Evolutionary conservation across 2,888 invertebrate species (phyloP), one percentile per base, ranked within the genome.

Genomic region (Eupeodes latifasciatus): DNA sequence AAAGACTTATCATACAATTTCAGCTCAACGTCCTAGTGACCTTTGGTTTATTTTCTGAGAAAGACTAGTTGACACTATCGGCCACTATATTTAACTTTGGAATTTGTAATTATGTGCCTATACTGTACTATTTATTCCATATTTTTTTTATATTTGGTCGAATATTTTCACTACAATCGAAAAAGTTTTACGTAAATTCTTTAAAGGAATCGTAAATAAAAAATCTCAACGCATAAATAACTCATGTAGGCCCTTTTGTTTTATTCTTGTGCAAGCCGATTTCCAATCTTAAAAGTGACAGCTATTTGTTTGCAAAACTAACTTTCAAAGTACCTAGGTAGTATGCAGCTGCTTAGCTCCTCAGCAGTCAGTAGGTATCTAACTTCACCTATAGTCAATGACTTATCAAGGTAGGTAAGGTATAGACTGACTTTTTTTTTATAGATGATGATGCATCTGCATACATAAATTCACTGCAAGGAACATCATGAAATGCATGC

Each of bases 401-500:
- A 69, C 53, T 69, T 51, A 34, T 53, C 53, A 69, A 69, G 53
- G 7, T 16, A 69, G 16, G 36, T 67, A 34, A n/a, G 1, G 9
- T 67, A 53, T 36, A 71, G 71, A 40, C 55, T 27, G 27, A 27
- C 27, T 27, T 27, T 27, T 27, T 19, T 55, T 53, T 4, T 19
- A 62, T 44, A 44, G 62, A 62, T 53, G 47, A 49, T 72, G 47
- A 49, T 72, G 40, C 72, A 72, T 72, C 71, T 72, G 71, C 71
- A 72, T 72, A 55, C 71, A 72, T 72, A 55, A 16, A 57, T 57
- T 72, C 57, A 72, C 27, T 27, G 27, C 55, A 44, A 72, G 57
- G 44, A 34, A 61, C 69, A 27, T 36, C 53, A 47, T 55, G 72
- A 44, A 74, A 69, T 51, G 27, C 36, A 71, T 85, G 86, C 86